These are phyloP conservation scores for Sycophaga agraensis DNA, from an alignment of 1,140 invertebrate species.

Conservation along the genomic window DNA sequence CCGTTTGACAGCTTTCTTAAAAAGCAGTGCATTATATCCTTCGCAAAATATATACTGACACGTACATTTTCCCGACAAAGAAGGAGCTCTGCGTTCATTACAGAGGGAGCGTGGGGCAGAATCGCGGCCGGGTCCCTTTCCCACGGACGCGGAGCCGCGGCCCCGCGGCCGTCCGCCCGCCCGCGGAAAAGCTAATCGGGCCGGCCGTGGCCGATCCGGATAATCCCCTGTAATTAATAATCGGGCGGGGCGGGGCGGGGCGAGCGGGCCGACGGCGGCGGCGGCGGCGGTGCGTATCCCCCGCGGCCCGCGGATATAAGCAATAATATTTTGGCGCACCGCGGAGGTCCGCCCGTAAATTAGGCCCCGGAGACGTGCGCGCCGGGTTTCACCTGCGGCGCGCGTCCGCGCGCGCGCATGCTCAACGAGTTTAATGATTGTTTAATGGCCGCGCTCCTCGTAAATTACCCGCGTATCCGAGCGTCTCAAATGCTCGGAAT, in stretches of 20 bases:
- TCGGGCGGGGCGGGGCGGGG: too few relatives aligned
- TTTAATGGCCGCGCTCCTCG: slow-evolving; percentile 57
- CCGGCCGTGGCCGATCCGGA: too few relatives aligned
- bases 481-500: slow-evolving; percentile 56
- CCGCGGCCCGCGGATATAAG: slow-evolving; percentile 36
- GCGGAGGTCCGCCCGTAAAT: slow-evolving; percentile 58
- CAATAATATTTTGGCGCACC: slow-evolving; percentile 55
- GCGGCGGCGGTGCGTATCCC: background rate
- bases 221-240: slow-evolving; percentile 19
- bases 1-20: too few relatives aligned
- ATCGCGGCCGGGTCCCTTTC: too few relatives aligned
- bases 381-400: slow-evolving; percentile 49
- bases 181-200: background rate
- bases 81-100: too few relatives aligned
- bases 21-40: too few relatives aligned
- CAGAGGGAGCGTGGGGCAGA: too few relatives aligned
- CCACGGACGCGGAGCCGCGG: background rate
- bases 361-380: slow-evolving; percentile 51
- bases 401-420: slow-evolving; percentile 20
- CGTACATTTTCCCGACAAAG: too few relatives aligned
- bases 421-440: slow-evolving; percentile 60
- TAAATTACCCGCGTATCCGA: slow-evolving; percentile 58
- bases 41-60: too few relatives aligned
- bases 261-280: too few relatives aligned
- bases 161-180: background rate